phyloP scores from a whole-genome alignment of 1,140 invertebrate genomes.

The Anastrepha obliqua region DNA sequence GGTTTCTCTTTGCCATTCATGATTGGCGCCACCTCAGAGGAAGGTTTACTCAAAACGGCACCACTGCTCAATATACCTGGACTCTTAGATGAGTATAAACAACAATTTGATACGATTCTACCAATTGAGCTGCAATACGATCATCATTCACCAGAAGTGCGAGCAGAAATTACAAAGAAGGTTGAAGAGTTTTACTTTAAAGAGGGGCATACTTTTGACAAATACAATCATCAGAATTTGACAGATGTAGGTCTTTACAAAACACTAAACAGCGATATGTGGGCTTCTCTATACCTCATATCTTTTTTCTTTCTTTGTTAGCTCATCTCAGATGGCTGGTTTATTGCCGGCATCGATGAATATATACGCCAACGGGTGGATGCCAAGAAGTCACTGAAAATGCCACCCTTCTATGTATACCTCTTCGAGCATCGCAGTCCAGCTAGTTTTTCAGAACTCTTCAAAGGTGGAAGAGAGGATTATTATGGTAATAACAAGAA shows the following conservation, averaged over 20 bases:
- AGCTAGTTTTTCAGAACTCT: conserved; percentile 82
- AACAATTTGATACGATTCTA: conserved; percentile 77
- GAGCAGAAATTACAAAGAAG: conserved; percentile 75
- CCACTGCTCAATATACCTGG: conserved; percentile 71
- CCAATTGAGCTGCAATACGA: conserved; percentile 79
- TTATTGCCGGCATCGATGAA: conserved; percentile 78
- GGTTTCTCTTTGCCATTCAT: conserved; percentile 80
- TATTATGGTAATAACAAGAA: conserved; percentile 76
- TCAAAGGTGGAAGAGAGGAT: conserved; percentile 77
- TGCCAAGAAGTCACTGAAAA: conserved; percentile 66
- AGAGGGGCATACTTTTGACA: conserved; percentile 73
- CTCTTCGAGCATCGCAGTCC: conserved; percentile 80
- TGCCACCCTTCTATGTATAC: conserved; percentile 80
- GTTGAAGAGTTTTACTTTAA: conserved; percentile 80
- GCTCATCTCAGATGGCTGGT: conserved; percentile 84
- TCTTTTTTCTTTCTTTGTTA: conserved; percentile 68
- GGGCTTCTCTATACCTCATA: neutral
- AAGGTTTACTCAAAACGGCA: conserved; percentile 81
- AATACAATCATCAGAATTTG: conserved; percentile 75
- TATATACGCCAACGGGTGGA: conserved; percentile 76
- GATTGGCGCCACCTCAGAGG: conserved; percentile 80
- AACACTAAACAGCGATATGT: neutral
- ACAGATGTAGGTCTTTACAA: conserved; percentile 76
- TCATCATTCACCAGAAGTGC: conserved; percentile 75
- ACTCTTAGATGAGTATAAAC: conserved; percentile 76